Base-by-base conservation (phyloP, 1,140 invertebrate species). In the Aphaenogaster rudis region DNA sequence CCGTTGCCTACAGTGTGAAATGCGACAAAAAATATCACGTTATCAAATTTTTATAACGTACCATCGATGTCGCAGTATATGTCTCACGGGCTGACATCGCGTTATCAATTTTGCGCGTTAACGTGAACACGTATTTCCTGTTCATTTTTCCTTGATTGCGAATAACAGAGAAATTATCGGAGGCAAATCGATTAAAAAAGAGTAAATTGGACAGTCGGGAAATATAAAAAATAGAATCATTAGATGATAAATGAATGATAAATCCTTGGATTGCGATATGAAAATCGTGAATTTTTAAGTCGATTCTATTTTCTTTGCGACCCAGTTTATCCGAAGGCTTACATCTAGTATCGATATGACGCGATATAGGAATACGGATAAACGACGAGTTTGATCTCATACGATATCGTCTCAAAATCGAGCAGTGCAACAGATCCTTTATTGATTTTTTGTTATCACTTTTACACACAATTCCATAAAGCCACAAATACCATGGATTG, bases 1-100 rank as follows among this genome's bases (percentile, higher is more conserved):
- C 15, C n/a, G 57, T 64, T 39, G 28, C 11, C 42, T 45, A 17
- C 39, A 21, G 33, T 45, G 76, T 15, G 57, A 63, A 17, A 42
- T 33, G 42, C 59, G 57, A 48, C 42, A 28, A n/a, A 48, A 78
- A 48, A 64, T 63, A 78, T 48, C 39, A 28, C 39, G 74, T 77
- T 78, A 78, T 78, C 76, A 78, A 78, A 64, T 64, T 78, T 78
- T 78, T 78, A 45, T 78, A 64, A 78, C 76, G 17, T 36, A 64
- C 59, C 17, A 33, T 78, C 57, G 76, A 48, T 64, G 39, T 78
- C 76, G 52, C 52, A 77, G 21, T n/a, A 17, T 7, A 3, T 59
- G 39, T 48, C 57, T 64, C 42, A 45, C 36, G 39, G 28, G 21
- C 15, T 28, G 76, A 64, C 59, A 48, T 78, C 21, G 42, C 21